phyloP scores from a whole-genome alignment of 2,113 vertebrate species.

The Cyanocitta stelleri region DNA sequence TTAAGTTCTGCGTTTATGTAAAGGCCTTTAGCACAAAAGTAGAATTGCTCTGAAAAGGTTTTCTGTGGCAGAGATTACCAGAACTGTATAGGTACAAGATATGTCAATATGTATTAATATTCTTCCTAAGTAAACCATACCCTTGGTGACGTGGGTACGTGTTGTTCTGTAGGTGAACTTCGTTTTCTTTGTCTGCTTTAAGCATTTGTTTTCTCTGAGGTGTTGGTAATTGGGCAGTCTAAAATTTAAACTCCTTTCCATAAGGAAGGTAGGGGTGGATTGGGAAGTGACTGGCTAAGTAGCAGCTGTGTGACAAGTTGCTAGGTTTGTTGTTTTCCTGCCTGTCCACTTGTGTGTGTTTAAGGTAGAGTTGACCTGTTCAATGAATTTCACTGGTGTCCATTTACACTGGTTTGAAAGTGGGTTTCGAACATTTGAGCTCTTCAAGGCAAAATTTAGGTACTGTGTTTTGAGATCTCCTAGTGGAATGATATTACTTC shows the following conservation, averaged over 20 bases:
- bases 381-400: not conserved
- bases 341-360: not conserved
- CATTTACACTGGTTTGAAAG: not conserved
- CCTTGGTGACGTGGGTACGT: accelerated
- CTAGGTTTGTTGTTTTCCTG: too few relatives aligned
- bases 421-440: not conserved
- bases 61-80: not conserved
- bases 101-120: too few relatives aligned
- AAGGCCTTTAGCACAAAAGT: not conserved
- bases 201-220: not conserved
- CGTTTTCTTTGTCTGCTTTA: not conserved
- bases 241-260: not conserved
- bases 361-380: not conserved
- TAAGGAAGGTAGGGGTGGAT: not conserved
- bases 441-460: not conserved
- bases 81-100: not conserved
- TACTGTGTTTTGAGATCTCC: not conserved
- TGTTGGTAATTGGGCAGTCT: not conserved
- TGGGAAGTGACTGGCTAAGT: not conserved
- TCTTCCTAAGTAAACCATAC: too few relatives aligned
- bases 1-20: not conserved
- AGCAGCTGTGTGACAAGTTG: not conserved
- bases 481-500: not conserved
- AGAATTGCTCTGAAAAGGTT: not conserved
- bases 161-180: not conserved